Evolutionary conservation across 2,888 invertebrate species (phyloP).

Genomic region (Eretmocerus hayati): DNA sequence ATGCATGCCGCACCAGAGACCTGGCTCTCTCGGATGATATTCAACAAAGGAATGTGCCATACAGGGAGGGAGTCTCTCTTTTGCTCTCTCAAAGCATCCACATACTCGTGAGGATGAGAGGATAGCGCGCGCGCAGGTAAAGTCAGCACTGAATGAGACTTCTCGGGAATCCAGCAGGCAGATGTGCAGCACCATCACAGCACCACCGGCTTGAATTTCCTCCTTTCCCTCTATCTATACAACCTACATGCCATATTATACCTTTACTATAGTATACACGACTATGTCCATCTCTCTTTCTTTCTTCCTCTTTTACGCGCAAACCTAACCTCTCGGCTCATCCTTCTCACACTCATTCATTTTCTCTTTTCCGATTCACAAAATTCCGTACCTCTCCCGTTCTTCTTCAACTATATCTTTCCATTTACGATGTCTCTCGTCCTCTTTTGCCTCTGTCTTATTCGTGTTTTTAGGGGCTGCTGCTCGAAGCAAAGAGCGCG

Average conservation of each 20-base stretch:
- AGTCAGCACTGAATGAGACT: slow-evolving; percentile 36
- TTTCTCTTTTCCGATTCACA: slow-evolving; percentile 12
- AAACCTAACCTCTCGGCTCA: neutral
- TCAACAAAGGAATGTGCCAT: slow-evolving; percentile 28
- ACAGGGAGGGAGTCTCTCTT: slow-evolving; percentile 16
- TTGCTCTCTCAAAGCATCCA: too few relatives aligned
- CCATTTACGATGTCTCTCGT: neutral
- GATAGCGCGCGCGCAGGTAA: slow-evolving; percentile 28
- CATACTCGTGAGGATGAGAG: too few relatives aligned
- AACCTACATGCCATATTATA: neutral
- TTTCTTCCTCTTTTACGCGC: slow-evolving; percentile 8
- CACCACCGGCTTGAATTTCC: slow-evolving; percentile 7
- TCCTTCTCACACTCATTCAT: slow-evolving; percentile 6
- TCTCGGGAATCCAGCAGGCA: slow-evolving; percentile 36
- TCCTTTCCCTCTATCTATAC: slow-evolving; percentile 16
- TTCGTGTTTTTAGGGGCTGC: neutral
- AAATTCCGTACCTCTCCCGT: slow-evolving; percentile 2
- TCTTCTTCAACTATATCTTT: neutral
- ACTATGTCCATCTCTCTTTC: slow-evolving; percentile 1
- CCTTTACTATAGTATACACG: too few relatives aligned
- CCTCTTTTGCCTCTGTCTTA: neutral
- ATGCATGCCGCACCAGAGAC: too few relatives aligned
- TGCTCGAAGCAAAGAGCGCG: slow-evolving; percentile 1
- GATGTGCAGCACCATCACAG: slow-evolving; percentile 22
- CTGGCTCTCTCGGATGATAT: slow-evolving; percentile 23